Base-by-base conservation (phyloP, 2,113 vertebrate genomes). In the Oreochromis niloticus region DNA sequence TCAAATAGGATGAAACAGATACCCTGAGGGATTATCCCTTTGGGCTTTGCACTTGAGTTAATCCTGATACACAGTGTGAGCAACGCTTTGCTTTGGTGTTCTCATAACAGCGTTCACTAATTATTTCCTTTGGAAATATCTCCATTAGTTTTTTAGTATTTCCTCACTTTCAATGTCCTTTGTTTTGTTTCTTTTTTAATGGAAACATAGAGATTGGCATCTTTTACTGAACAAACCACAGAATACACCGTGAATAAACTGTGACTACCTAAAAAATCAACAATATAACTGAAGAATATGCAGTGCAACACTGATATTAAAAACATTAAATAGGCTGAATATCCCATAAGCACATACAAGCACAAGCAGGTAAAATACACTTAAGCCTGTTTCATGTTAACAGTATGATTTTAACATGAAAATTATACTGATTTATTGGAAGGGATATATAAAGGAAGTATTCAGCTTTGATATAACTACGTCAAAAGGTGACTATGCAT, bases 1-100 rank as follows among this genome's bases (percentile, higher is more conserved):
- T 89, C 88, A 87, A 52, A 52, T 7, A 52, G 88, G 82, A 87
- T 91, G n/a, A 83, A 90, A 87, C 63, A 52, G 73, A 90, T 32
- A 87, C 81, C 63, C 14, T 9, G 24, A 48, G 57, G 75, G 87
- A 90, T 91, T 85, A 92, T 90, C 89, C 48, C 39, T 48, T 79
- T 84, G 73, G 86, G 78, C 85, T 85, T 86, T 81, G 22, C 52
- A 83, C 56, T 27, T n/a, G 19, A 91, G 82, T 83, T 87, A 78
- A 90, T 91, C 88, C 68, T n/a, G 39, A 57, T 43, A 34, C 57
- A 80, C 80, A 84, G 36, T 57, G 50, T 66, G 79, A 81, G 43
- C 83, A 78, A 48, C 19, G 9, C 88, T 92, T 3, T 11, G 17
- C 88, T 91, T 3, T 10, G 17, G 50, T 52, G 30, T 86, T 57